Evolutionary conservation across 2,797 vertebrate genomes (phyloP).

Genomic region (Spinus olivaceus): DNA sequence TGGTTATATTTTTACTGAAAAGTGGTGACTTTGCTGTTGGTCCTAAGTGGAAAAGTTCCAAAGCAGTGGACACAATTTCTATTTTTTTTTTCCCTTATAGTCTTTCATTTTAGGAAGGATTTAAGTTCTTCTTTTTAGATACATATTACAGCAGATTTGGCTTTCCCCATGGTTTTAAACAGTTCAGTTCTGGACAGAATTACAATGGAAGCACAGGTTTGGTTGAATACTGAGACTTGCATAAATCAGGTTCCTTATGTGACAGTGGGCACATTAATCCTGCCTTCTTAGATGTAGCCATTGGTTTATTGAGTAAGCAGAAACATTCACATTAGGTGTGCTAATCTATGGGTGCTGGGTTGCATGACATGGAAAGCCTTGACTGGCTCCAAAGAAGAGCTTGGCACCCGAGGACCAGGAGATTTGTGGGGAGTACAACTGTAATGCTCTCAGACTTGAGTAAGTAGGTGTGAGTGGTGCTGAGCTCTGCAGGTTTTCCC

Average conservation of each 20-base stretch:
- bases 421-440: neutral
- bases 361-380: neutral
- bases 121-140: neutral
- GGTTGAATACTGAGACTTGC: neutral
- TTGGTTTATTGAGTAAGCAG: neutral
- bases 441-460: neutral
- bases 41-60: neutral
- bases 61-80: neutral
- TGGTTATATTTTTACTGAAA: neutral
- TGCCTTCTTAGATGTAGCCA: neutral
- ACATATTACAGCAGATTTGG: neutral
- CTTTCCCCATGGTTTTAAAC: neutral
- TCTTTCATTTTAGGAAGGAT: neutral
- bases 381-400: neutral
- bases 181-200: neutral
- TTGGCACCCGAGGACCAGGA: neutral
- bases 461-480: neutral
- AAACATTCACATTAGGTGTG: neutral
- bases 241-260: neutral
- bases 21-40: neutral
- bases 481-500: neutral
- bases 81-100: neutral
- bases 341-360: neutral
- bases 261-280: neutral
- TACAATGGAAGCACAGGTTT: neutral